These are phyloP conservation scores for Sebastes goodei DNA, from an alignment of 2,797 vertebrate genomes.

Conservation along the genomic window DNA sequence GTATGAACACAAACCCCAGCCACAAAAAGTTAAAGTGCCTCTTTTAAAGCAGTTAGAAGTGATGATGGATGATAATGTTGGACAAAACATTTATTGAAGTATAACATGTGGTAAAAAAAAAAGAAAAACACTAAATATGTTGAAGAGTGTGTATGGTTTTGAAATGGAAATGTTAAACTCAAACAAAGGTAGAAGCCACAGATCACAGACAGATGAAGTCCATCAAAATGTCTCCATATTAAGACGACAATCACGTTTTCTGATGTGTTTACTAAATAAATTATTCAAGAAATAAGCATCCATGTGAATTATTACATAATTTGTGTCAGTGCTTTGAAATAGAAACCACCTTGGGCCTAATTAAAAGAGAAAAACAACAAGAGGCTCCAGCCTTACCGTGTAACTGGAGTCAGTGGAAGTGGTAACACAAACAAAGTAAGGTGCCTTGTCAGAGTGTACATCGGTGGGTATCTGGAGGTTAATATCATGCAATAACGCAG, in stretches of 20 bases:
- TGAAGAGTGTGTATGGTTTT: not conserved
- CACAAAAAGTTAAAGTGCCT: not conserved
- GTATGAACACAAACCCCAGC: not conserved
- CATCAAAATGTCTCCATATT: not conserved
- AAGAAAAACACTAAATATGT: not conserved
- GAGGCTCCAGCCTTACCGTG: not conserved
- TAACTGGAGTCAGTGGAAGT: slow-evolving; percentile 10
- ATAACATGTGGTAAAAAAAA: not conserved
- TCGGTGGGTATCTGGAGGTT: slow-evolving; percentile 46
- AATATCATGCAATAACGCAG: slow-evolving; percentile 51
- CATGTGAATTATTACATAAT: not conserved
- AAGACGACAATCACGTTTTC: not conserved
- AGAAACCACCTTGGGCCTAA: slow-evolving; percentile 4
- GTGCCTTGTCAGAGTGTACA: slow-evolving; percentile 15
- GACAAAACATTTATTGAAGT: not conserved
- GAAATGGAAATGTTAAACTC: not conserved
- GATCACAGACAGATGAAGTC: not conserved
- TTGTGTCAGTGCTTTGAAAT: not conserved
- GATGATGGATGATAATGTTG: not conserved
- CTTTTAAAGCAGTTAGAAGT: not conserved
- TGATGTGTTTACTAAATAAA: not conserved
- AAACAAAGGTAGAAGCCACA: not conserved
- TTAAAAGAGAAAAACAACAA: slow-evolving; percentile 12
- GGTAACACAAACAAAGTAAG: slow-evolving; percentile 15
- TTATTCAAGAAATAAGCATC: not conserved